A percentile compares a stretch with the other conserved stretches of the same genome.
These are phyloP conservation scores for Papilio demoleus DNA, from an alignment of 2,888 invertebrate species.

Conservation along the genomic window DNA sequence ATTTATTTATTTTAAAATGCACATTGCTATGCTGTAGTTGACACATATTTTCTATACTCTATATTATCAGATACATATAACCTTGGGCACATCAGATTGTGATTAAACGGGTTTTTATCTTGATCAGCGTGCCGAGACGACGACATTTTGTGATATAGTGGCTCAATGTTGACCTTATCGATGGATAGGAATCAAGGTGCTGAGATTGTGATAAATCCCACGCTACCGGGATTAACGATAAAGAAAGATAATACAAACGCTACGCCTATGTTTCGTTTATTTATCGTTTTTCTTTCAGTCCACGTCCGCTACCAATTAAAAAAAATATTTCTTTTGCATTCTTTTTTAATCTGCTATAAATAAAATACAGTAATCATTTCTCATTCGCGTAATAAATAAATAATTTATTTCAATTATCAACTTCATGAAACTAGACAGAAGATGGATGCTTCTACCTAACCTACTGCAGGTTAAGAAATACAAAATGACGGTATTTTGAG, in stretches of 20 bases:
- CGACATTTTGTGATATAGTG: not conserved
- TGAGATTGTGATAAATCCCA: constrained; percentile 17
- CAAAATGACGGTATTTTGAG: too few species aligned
- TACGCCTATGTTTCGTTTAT: not conserved
- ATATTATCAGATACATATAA: not conserved
- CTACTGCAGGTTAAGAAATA: too few species aligned
- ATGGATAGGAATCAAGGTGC: not conserved
- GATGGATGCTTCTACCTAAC: too few species aligned
- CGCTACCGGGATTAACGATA: not conserved
- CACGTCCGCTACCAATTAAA: too few species aligned
- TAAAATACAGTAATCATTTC: too few species aligned
- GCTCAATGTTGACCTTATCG: not conserved
- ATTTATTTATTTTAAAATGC: not conserved
- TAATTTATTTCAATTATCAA: too few species aligned
- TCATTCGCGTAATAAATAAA: too few species aligned
- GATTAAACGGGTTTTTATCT: constrained; percentile 3
- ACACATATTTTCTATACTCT: not conserved
- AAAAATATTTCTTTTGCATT: too few species aligned
- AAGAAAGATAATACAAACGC: not conserved
- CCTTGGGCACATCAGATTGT: not conserved
- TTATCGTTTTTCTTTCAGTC: not conserved
- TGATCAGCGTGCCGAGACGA: not conserved
- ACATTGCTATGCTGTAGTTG: not conserved
- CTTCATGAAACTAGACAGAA: too few species aligned
- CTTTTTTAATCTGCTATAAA: too few species aligned